phyloP scores from a whole-genome alignment of 2,113 vertebrate genomes.

The Aix galericulata region DNA sequence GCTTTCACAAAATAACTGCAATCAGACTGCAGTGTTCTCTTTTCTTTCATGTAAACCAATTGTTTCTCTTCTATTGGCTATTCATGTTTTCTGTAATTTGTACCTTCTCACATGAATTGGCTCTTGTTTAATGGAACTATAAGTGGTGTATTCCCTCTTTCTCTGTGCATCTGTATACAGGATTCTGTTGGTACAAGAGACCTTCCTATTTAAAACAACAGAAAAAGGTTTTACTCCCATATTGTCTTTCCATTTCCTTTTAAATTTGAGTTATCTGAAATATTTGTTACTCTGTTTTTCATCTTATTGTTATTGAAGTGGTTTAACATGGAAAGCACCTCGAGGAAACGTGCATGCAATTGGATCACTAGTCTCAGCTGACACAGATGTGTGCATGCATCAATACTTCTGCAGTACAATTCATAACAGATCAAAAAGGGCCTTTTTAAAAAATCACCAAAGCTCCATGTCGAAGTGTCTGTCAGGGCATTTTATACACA shows the following conservation, averaged over 20 bases:
- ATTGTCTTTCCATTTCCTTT: constrained; percentile 76
- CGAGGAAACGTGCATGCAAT: constrained; percentile 18
- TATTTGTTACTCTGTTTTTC: constrained; percentile 45
- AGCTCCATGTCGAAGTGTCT: constrained; percentile 71
- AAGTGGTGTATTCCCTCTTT: constrained; percentile 61
- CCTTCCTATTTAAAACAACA: constrained; percentile 67
- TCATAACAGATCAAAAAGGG: constrained; percentile 65
- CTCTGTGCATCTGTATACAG: constrained; percentile 56
- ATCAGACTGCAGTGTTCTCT: constrained; percentile 51
- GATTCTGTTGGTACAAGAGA: constrained; percentile 79
- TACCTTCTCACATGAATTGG: constrained; percentile 70
- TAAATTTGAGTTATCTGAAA: constrained; percentile 43
- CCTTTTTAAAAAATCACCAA: constrained; percentile 73
- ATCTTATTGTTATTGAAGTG: constrained; percentile 15
- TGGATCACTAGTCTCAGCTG: constrained; percentile 53
- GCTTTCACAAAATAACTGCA: constrained; percentile 92
- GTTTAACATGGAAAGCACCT: constrained; percentile 45
- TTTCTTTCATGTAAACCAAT: constrained; percentile 63
- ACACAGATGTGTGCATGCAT: constrained; percentile 25
- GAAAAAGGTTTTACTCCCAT: constrained; percentile 70
- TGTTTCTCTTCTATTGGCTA: constrained; percentile 69
- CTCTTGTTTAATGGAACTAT: constrained; percentile 71
- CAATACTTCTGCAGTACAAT: constrained; percentile 35
- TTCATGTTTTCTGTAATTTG: constrained; percentile 77
- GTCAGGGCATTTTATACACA: constrained; percentile 72